Conservation (phyloP, 2,797 vertebrate species). For the Sciurus vulgaris region DNA sequence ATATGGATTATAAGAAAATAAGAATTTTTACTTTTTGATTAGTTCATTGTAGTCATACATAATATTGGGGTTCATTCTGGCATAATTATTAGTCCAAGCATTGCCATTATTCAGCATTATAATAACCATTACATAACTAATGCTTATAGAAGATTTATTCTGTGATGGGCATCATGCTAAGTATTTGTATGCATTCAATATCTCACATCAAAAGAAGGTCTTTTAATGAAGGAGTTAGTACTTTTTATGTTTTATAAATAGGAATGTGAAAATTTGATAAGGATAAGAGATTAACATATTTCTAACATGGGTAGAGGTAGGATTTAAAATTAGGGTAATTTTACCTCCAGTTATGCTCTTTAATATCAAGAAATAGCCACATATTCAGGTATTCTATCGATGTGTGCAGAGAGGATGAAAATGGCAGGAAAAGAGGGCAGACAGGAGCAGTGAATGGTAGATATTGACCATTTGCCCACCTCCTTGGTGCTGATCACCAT, state of each 20-base stretch:
- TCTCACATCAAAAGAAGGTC: neutral
- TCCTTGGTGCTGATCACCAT: too few species aligned
- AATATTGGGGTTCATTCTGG: too few species aligned
- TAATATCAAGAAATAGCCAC: neutral
- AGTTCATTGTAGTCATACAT: too few species aligned
- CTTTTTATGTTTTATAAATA: conserved; percentile 18
- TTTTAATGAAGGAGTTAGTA: neutral
- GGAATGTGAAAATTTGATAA: neutral
- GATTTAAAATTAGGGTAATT: neutral
- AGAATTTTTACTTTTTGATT: neutral
- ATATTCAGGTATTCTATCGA: neutral
- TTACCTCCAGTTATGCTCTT: neutral
- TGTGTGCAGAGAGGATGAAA: neutral
- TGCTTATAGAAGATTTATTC: neutral
- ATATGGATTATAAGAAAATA: neutral
- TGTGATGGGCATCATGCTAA: neutral
- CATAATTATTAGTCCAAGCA: neutral
- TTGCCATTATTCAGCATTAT: neutral
- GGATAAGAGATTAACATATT: neutral
- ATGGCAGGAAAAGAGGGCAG: neutral
- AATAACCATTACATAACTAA: neutral
- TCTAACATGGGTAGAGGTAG: neutral
- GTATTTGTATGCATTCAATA: neutral
- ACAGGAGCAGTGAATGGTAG: too few species aligned
- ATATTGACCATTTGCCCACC: too few species aligned